Conservation (phyloP, 2,888 invertebrate genomes). For the Entomobrya multifasciata region DNA sequence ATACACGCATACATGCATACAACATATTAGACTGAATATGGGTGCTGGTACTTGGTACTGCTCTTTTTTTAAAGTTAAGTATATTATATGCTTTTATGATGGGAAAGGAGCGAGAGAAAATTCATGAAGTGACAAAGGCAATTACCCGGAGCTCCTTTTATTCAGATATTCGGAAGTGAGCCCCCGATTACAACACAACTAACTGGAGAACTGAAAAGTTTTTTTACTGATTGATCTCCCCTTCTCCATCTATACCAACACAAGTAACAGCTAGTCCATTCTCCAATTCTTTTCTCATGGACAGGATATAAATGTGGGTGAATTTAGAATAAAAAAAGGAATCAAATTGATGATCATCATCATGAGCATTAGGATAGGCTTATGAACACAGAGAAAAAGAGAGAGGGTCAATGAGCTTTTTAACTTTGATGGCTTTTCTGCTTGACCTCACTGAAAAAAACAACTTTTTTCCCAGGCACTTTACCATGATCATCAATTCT, state of each 20-base stretch:
- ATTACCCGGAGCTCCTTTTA: constrained; percentile 68
- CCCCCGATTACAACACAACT: constrained; percentile 23
- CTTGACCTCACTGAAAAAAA: constrained; percentile 57
- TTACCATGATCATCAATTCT: background rate
- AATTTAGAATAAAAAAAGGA: constrained; percentile 31
- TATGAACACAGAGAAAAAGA: constrained; percentile 10
- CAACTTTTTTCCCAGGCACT: constrained; percentile 49
- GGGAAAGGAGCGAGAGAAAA: constrained; percentile 36
- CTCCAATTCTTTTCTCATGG: constrained; percentile 27
- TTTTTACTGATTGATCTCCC: constrained; percentile 65
- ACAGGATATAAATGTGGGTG: constrained; percentile 62
- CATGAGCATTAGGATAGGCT: constrained; percentile 31
- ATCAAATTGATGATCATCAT: constrained; percentile 26
- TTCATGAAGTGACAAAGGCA: constrained; percentile 74
- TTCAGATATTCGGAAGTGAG: constrained; percentile 37
- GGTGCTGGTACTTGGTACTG: constrained; percentile 2
- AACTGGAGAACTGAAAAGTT: background rate
- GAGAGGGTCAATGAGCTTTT: constrained; percentile 68
- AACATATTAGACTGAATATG: background rate
- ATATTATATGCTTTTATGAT: constrained; percentile 14
- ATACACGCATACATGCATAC: too few relatives aligned
- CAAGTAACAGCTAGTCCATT: constrained; percentile 26
- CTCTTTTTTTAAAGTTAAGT: constrained; percentile 27
- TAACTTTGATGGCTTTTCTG: constrained; percentile 45
- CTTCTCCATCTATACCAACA: background rate